These are phyloP conservation scores for Noturus placidus DNA, from an alignment of 2,113 vertebrate genomes.

Conservation along the genomic window DNA sequence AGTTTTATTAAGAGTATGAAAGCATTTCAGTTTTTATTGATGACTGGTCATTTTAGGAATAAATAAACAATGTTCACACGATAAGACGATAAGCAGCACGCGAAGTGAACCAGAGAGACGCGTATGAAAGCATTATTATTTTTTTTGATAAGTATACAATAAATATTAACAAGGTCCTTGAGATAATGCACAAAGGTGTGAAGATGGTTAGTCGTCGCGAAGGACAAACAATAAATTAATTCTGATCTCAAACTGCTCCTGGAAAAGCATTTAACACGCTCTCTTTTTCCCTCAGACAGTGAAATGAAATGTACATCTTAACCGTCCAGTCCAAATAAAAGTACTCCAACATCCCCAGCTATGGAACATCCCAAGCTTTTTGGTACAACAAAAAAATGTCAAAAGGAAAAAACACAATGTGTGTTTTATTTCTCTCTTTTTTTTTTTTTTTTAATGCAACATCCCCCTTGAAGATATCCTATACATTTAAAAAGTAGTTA, in stretches of 20 bases:
- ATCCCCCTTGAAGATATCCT: slow-evolving; percentile 61
- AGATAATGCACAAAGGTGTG: slow-evolving; percentile 72
- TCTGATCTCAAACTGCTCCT: slow-evolving; percentile 63
- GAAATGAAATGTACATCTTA: slow-evolving; percentile 68
- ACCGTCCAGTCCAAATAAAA: slow-evolving; percentile 46
- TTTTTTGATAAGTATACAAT: slow-evolving; percentile 71
- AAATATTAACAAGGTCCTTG: slow-evolving; percentile 82
- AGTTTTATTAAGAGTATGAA: slow-evolving; percentile 81
- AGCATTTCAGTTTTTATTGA: slow-evolving; percentile 90
- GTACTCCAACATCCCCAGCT: slow-evolving; percentile 20
- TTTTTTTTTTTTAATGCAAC: slow-evolving; percentile 51
- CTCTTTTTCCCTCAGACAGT: slow-evolving; percentile 56
- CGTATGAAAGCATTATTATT: slow-evolving; percentile 70
- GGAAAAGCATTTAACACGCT: slow-evolving; percentile 64
- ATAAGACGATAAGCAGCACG: slow-evolving; percentile 73
- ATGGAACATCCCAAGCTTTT: slow-evolving; percentile 56
- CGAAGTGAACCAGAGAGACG: slow-evolving; percentile 67
- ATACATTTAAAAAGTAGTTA: slow-evolving; percentile 63
- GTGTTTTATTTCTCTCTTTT: background rate
- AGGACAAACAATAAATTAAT: slow-evolving; percentile 85
- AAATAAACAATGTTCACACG: slow-evolving; percentile 92
- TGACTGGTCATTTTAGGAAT: slow-evolving; percentile 89
- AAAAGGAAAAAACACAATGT: slow-evolving; percentile 48
- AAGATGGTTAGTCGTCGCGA: slow-evolving; percentile 66
- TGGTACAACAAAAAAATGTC: slow-evolving; percentile 63